Base-by-base conservation (phyloP, 1,140 invertebrate species). In the Leptestheria dahalacensis region DNA sequence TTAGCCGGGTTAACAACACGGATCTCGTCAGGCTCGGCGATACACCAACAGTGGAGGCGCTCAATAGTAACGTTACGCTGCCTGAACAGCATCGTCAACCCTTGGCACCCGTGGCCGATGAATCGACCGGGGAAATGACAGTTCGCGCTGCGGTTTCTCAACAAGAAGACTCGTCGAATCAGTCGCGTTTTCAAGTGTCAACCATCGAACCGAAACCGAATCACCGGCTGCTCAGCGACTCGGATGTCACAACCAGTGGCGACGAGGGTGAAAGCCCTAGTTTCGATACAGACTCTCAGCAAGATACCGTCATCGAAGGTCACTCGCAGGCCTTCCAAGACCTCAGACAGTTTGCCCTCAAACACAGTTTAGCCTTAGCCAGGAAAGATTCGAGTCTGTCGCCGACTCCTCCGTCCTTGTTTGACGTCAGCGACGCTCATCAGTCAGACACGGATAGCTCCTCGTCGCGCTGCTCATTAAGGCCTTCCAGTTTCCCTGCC, bases 341-440 rank as follows among this genome's bases (percentile, higher is more conserved):
- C 25, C 60, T 67, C 50, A 48, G 66, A 15, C 64, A 66, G 47
- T 61, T 67, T 47, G 66, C 66, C 18, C 59, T 67, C 12, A 63
- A 61, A 56, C 58, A 66, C 60, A 67, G 62, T 50, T 49, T 48
- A 20, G 25, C 58, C n/a, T 11, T 29, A n/a, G 26, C 21, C 21
- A 50, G 28, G 53, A 62, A 9, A 28, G 23, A 33, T n/a, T 49
- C n/a, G 15, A 24, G n/a, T 10, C 48, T 1, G 48, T n/a, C 47
- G 48, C 26, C 26, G n/a, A 51, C 28, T 20, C 33, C 25, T 29
- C 41, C 29, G 9, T 9, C n/a, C 11, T 20, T 23, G 23, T n/a
- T 11, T 50, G 33, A 41, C 9, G 48, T 20, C 52, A 54, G 52
- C 29, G 15, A 3, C 24, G 52, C 24, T 25, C 52, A 24, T 3